Evolutionary conservation across 1,140 invertebrate species (phyloP), one percentile per base, ranked within the genome.

Genomic region (Eufriesea mexicana): DNA sequence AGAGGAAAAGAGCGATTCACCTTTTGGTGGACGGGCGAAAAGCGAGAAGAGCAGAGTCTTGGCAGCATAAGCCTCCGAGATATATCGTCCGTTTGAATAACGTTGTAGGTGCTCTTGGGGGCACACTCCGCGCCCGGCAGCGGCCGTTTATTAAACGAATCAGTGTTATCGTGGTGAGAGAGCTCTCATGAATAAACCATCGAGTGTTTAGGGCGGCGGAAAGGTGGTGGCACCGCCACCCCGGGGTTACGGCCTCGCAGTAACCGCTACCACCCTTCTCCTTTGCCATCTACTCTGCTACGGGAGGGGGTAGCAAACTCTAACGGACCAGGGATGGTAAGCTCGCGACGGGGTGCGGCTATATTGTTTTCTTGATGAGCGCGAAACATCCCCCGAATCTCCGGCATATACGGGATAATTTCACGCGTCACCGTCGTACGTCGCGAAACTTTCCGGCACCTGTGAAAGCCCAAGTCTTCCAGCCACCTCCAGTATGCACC

Each of bases 281-380:
- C 67, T 49, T 64, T 74, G 71, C 67, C 67, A 14, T 42, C 64
- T 61, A 18, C 59, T 9, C 28, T 54, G n/a, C 14, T n/a, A 25
- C 7, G 25, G 25, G 59, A 42, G 20, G 49, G 51, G 64, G 59
- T 62, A 76, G 84, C 84, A 86, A 90, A 84, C 62, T 87, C 83
- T 83, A 87, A 88, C 86, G 86, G 86, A 73, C 80, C 35, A 62
- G 73, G 86, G 84, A 72, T 59, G 83, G 89, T 91, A 91, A 91
- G 89, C 89, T 91, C 92, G 68, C 92, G 85, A 86, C 92, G 90
- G 93, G 92, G 89, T 82, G 92, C 92, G 87, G 84, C 89, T 93
- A 94, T 94, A 94, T 94, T 94, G 93, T 94, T 94, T 94, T 94
- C 92, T 91, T 93, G 93, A 94, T 94, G 93, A 94, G 91, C 92